phyloP scores from a whole-genome alignment of 2,113 vertebrate genomes.

The Heterochromis multidens region DNA sequence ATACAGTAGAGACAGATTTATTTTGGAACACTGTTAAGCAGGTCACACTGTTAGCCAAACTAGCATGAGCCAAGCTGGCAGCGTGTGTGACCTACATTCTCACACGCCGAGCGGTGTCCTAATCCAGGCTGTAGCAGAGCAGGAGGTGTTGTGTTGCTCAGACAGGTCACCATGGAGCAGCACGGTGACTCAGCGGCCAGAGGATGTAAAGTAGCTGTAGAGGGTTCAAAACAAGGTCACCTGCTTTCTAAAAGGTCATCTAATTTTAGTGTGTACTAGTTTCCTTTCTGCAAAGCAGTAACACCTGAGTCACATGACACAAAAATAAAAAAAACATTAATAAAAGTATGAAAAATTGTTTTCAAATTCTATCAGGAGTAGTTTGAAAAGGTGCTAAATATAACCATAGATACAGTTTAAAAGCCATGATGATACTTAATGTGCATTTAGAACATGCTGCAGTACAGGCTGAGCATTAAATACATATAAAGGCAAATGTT shows the following conservation, averaged over 20 bases:
- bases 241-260: slow-evolving; percentile 9
- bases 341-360: neutral
- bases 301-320: neutral
- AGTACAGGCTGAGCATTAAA: neutral
- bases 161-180: slow-evolving; percentile 24
- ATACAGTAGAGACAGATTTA: slow-evolving; percentile 14
- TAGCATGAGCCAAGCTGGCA: slow-evolving; percentile 29
- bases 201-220: neutral
- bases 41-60: slow-evolving; percentile 16
- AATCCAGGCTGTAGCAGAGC: neutral
- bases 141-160: slow-evolving; percentile 15
- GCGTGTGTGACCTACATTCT: slow-evolving; percentile 51
- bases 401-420: neutral
- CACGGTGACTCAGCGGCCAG: neutral
- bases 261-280: neutral
- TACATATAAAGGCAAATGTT: fast-evolving
- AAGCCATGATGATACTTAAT: neutral
- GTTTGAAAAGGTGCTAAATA: neutral
- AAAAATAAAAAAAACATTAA: neutral
- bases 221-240: neutral
- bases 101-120: neutral
- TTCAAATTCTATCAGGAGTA: neutral
- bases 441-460: neutral
- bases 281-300: neutral
- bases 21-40: slow-evolving; percentile 17